Evolutionary conservation across 2,113 vertebrate species (phyloP).

Genomic region (Saccopteryx bilineata): DNA sequence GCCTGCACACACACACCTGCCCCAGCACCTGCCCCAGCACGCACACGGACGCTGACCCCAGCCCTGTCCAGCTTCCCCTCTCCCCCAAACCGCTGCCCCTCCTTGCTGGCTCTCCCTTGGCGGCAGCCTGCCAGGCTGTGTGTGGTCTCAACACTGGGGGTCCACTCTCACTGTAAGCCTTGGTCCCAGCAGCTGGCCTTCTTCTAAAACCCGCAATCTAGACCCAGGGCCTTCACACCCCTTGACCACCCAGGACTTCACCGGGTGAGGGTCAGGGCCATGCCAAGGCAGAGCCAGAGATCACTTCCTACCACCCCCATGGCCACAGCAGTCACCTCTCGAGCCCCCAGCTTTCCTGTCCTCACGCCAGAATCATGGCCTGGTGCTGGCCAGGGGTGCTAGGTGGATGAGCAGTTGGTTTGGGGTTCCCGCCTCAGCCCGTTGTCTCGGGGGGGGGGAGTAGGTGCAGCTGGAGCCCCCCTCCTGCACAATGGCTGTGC

Average conservation of each 20-base stretch:
- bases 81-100: not conserved
- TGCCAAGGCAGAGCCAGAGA: not conserved
- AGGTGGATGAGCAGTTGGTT: too few species aligned
- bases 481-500: not conserved
- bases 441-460: not conserved
- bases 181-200: fast-evolving
- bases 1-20: too few species aligned
- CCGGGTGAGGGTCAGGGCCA: not conserved
- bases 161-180: too few species aligned
- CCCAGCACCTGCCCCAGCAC: not conserved
- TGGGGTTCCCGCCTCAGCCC: not conserved
- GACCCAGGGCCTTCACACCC: not conserved
- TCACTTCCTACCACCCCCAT: not conserved
- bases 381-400: not conserved
- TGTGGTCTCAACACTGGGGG: not conserved
- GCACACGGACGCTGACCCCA: not conserved
- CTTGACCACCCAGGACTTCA: not conserved
- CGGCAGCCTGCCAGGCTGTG: not conserved
- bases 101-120: not conserved
- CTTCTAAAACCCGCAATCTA: not conserved
- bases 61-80: not conserved
- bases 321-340: not conserved
- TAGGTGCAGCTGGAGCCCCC: not conserved
- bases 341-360: fast-evolving
- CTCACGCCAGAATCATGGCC: not conserved